Base-by-base conservation (phyloP, 1,140 invertebrate genomes). In the Tetraneura akinire region DNA sequence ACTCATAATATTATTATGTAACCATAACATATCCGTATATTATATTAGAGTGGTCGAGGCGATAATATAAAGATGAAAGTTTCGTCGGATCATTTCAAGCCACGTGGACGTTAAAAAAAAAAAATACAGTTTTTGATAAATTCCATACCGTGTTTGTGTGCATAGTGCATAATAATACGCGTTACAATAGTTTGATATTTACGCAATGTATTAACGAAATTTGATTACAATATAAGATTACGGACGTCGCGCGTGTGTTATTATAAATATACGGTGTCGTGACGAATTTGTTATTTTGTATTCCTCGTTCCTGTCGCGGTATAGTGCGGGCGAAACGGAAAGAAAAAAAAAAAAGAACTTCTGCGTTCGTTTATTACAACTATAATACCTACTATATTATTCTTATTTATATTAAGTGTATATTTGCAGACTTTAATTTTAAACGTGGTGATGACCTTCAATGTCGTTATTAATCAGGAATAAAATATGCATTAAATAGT, bases 201-300 rank as follows among this genome's bases (percentile, higher is more conserved):
- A n/a, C n/a, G n/a, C n/a, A n/a, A n/a, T n/a, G n/a, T 21, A 37
- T 76, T 23, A 5, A 10, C 18, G 18, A 57, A 37, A 76, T 76
- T 76, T 55, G 11, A 57, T 42, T 57, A 76, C 71, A 57, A 57
- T 23, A 55, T n/a, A n/a, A n/a, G n/a, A n/a, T n/a, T n/a, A n/a
- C n/a, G n/a, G n/a, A n/a, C n/a, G 3, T 13, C 14, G 21, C 47
- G 16, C 11, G 26, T 37, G 32, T 37, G 32, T 37, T 4, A n/a
- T n/a, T n/a, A n/a, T n/a, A 10, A 23, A 18, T 21, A 47, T 47
- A 14, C 47, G n/a, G 71, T 16, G 51, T 55, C 51, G 71, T 37
- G 29, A 76, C 18, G 71, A 76, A 76, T 76, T 57, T 10, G 21
- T 74, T 74, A 74, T 74, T 14, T 9, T 2, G 18, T 11, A 29